Evolutionary conservation across 2,888 invertebrate species (phyloP), one percentile per base, ranked within the genome.

Genomic region (Lobophora halterata): DNA sequence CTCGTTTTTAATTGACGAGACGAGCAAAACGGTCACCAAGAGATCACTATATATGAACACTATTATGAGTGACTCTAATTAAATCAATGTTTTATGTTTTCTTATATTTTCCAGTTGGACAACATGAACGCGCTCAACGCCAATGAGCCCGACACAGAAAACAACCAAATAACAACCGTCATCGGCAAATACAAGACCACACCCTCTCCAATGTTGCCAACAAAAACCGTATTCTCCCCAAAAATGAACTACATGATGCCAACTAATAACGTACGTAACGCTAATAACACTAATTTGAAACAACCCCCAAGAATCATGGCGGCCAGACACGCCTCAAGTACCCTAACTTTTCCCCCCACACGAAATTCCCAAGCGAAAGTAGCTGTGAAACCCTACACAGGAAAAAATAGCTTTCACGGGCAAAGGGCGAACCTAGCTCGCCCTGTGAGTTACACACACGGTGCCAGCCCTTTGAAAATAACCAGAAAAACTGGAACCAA

Each of bases 181-280:
- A 85, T 87, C 42, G 82, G 85, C 44, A 86, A 83, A 43, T 86
- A 87, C 65, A 86, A 79, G 41, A 83, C 81, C 6, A 81, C 83
- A 1, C 71, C 88, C 13, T 73, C 80, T 0, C 79, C 85, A 3
- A 80, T 82, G 79, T 46, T 82, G 46, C 85, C 86, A 11, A 74
- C 79, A 0, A 83, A 82, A 46, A 76, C 79, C 0, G 64, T 79
- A 1, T 82, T 85, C 70, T 65, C 79, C 5, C 77, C 85, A 16
- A 87, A 85, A 65, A 54, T 76, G 54, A 80, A 76, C 71, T 88
- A 87, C 63, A 86, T 88, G 83, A 46, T 80, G 60, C 87, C 88
- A 0, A 88, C 88, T 0, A 82, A 81, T 61, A 87, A 81, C 58
- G 64, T 86, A 2, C 55, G 83, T 0, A 88, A 87, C 46, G 66